Evolutionary conservation across 2,113 vertebrate species (phyloP), one percentile per base, ranked within the genome.

Genomic region (Triplophysa dalaica): DNA sequence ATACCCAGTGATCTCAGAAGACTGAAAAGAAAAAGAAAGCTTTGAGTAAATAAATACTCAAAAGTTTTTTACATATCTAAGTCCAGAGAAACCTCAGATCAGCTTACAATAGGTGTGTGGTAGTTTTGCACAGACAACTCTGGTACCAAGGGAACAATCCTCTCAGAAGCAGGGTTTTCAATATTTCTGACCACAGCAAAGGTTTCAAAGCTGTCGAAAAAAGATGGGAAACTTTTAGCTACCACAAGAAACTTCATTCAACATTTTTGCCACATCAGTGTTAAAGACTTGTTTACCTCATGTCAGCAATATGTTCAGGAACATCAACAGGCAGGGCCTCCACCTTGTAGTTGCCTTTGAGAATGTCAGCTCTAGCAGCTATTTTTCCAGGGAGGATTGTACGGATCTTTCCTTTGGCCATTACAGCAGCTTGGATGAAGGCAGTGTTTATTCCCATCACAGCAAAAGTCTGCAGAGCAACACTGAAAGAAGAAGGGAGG

Each of bases 361-460:
- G 88, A 70, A 92, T 12, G 50, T 95, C 85, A 65, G 94, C 84
- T 82, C 87, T 94, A 80, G 88, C 88, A 1, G 80, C 60, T 19
- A 94, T 81, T 75, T 94, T 94, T 41, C 88, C 4, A 0, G 94
- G 94, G 0, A 86, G 0, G 73, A 45, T 77, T 43, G 83, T 33
- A 70, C 86, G 79, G n/a, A 90, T 17, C 58, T 92, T 91, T 72
- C 85, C 88, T 82, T 85, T 92, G 54, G 91, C 83, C 69, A 93
- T 82, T 76, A 95, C 14, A 61, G 84, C 83, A 22, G 92, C 88
- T 85, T 96, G 95, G 58, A 95, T 73, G 4, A 93, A 61, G 19
- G 86, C 90, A 0, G 93, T 95, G 85, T 94, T 96, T 29, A 95
- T 22, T 41, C 94, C 94, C 89, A 95, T 93, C 14, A 90, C 91